Evolutionary conservation across 1,140 invertebrate species (phyloP).

Genomic region (Drosophila repletoides): DNA sequence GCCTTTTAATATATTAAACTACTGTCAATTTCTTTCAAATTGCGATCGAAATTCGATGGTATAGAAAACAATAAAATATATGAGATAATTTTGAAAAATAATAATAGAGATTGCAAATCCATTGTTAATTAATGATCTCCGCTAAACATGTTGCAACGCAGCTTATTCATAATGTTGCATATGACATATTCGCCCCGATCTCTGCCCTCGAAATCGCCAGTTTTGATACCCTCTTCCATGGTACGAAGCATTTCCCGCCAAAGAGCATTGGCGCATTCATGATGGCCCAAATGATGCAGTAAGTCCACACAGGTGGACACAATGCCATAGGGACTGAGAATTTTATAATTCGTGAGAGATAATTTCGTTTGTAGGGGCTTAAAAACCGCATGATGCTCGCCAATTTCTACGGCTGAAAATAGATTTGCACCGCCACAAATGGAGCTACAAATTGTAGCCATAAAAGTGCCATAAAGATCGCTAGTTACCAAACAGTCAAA

Average conservation of each 20-base stretch:
- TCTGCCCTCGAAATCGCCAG: conserved; percentile 55
- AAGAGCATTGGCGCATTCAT: conserved; percentile 27
- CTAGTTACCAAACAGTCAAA: conserved; percentile 66
- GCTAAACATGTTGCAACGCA: conserved; percentile 40
- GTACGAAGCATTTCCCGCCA: conserved; percentile 55
- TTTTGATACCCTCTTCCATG: conserved; percentile 58
- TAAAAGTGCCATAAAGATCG: conserved; percentile 70
- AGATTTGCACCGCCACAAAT: conserved; percentile 71
- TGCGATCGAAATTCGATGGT: no score
- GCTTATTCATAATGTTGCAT: conserved; percentile 62
- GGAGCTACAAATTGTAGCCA: conserved; percentile 59
- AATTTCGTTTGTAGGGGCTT: conserved; percentile 72
- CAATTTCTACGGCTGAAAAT: conserved; percentile 57
- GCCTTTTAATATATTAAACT: no score
- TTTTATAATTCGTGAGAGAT: conserved; percentile 57
- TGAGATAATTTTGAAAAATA: no score
- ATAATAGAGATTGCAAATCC: not conserved
- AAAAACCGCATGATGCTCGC: conserved; percentile 65
- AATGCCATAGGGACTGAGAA: conserved; percentile 71
- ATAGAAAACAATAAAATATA: no score
- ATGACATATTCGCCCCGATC: conserved; percentile 65
- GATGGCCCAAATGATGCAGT: conserved; percentile 45
- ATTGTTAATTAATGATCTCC: not conserved
- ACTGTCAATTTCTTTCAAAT: no score
- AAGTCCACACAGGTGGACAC: conserved; percentile 61